These are phyloP conservation scores for Aurelia coerulea DNA, from an alignment of 30 jellyfish, hydroid and myxozoan genomes.

Conservation along the genomic window DNA sequence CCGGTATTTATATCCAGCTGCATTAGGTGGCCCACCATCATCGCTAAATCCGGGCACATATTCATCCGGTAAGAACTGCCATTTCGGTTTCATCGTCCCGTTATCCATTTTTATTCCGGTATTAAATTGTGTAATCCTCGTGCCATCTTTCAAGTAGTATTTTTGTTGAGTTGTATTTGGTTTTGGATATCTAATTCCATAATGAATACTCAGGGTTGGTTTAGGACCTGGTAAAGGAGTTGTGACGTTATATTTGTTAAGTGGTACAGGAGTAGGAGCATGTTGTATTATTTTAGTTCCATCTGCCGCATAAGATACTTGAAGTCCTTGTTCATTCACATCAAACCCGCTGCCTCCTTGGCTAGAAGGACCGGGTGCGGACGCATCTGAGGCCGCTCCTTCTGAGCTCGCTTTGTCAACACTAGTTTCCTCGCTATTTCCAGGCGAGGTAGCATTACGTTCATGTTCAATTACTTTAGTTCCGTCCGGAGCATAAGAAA, in stretches of 20 bases:
- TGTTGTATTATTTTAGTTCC: constrained; percentile 79
- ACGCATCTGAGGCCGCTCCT: not conserved
- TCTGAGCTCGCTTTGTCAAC: too few species aligned
- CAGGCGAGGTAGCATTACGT: constrained; percentile 2
- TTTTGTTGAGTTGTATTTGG: constrained; percentile 61
- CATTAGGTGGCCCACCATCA: constrained; percentile 56
- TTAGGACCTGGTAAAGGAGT: constrained; percentile 55
- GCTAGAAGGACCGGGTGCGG: not conserved
- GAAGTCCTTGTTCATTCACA: constrained; percentile 23
- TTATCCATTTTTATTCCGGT: constrained; percentile 59
- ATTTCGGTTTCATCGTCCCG: constrained; percentile 66
- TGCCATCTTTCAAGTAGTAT: constrained; percentile 52
- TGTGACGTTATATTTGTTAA: constrained; percentile 38
- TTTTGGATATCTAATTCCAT: constrained; percentile 62
- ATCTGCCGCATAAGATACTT: constrained; percentile 63
- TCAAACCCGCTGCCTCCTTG: not conserved
- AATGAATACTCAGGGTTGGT: constrained; percentile 29
- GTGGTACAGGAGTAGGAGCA: constrained; percentile 61
- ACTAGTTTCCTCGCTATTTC: not conserved
- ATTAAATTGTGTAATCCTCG: constrained; percentile 71
- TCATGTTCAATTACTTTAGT: constrained; percentile 49
- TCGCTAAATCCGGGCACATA: constrained; percentile 76
- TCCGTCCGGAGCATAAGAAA: constrained; percentile 61
- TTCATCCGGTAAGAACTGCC: constrained; percentile 64
- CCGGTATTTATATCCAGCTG: constrained; percentile 82